Evolutionary conservation across 2,113 vertebrate genomes (phyloP).

Genomic region (Corythaeola cristata): DNA sequence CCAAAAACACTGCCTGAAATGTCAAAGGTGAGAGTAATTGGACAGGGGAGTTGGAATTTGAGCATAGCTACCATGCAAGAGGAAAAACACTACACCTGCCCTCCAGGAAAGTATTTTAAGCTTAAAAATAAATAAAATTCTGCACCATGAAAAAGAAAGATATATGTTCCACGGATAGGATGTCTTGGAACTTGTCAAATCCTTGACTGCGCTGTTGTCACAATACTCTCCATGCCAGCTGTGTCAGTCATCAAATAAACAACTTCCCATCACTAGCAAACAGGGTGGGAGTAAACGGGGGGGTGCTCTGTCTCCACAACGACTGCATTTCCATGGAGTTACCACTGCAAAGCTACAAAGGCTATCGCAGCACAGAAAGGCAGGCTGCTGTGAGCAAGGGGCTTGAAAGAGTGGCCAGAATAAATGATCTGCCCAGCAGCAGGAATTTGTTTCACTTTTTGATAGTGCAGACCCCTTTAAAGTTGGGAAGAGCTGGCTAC

Average conservation of each 20-base stretch:
- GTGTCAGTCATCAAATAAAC: conserved; percentile 24
- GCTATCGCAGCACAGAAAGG: neutral
- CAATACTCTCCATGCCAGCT: neutral
- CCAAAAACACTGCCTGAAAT: conserved; percentile 39
- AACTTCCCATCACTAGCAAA: neutral
- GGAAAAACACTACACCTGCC: neutral
- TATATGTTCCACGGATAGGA: neutral
- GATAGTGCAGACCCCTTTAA: neutral
- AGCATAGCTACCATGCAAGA: conserved; percentile 7
- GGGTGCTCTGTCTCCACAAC: neutral
- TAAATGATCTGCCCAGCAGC: neutral
- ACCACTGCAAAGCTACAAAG: neutral
- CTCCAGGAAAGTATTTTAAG: conserved; percentile 36
- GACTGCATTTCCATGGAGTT: neutral
- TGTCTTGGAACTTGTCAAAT: conserved; percentile 15
- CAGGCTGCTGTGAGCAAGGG: neutral
- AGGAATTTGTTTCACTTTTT: neutral
- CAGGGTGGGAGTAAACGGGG: neutral
- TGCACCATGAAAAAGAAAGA: neutral
- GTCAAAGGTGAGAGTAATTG: conserved; percentile 57
- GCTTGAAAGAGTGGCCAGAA: neutral
- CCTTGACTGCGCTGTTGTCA: neutral
- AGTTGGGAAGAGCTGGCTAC: neutral
- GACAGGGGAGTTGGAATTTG: conserved; percentile 25
- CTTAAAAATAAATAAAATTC: conserved; percentile 35